These are phyloP conservation scores for Drosophila kuntzei DNA, from an alignment of 2,888 invertebrate genomes.

Conservation along the genomic window DNA sequence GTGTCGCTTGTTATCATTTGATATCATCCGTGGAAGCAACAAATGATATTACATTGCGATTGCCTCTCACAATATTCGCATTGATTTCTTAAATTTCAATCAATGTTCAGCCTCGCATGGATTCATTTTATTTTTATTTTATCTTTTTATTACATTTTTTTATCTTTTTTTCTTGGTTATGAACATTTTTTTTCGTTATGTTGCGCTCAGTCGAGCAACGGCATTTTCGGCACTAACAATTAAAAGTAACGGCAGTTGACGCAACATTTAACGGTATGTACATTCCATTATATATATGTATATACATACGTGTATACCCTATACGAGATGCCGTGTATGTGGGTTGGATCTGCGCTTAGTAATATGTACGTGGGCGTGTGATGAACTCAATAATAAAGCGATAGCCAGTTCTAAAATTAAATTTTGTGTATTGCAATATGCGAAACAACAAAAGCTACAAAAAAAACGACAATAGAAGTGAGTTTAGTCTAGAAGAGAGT, in stretches of 20 bases:
- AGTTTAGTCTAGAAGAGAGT: neutral
- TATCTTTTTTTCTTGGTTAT: conserved; percentile 13
- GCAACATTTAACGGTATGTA: conserved; percentile 69
- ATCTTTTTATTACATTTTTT: conserved; percentile 11
- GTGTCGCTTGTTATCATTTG: conserved; percentile 58
- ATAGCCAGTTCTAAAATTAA: conserved; percentile 72
- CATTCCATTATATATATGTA: conserved; percentile 7
- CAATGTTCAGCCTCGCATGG: conserved; percentile 39
- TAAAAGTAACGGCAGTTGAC: conserved; percentile 72
- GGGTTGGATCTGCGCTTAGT: neutral
- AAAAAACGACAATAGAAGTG: neutral
- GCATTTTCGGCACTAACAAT: conserved; percentile 72
- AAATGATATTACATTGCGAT: conserved; percentile 42
- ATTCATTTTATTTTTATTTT: conserved; percentile 7
- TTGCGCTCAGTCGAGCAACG: conserved; percentile 53
- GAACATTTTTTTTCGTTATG: conserved; percentile 9
- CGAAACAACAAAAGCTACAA: conserved; percentile 15
- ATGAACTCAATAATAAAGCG: conserved; percentile 62
- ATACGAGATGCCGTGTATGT: neutral
- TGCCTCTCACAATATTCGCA: conserved; percentile 42
- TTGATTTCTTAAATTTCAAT: conserved; percentile 72
- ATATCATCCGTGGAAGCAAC: conserved; percentile 35
- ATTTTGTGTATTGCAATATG: conserved; percentile 59
- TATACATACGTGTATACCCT: conserved; percentile 6
- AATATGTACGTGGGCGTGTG: conserved; percentile 28